Evolutionary conservation across 1,140 invertebrate genomes (phyloP), one percentile per base, ranked within the genome.

Genomic region (Conus betulinus): DNA sequence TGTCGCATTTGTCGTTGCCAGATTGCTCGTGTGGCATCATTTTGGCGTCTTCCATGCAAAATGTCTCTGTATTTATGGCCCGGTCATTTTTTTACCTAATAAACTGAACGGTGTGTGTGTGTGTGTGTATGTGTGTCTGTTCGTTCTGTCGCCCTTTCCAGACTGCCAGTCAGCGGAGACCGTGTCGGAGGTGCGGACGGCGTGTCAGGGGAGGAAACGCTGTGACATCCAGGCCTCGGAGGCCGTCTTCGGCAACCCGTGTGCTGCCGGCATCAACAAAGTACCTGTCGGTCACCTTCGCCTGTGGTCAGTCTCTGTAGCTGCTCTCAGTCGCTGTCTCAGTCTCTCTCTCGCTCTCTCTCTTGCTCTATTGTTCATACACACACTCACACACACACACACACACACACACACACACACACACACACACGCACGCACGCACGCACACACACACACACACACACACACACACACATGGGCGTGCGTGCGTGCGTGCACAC

Each of bases 231-330:
- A 97, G 15, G 98, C 98, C 1, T 97, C 98, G 94, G 96, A 97
- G 79, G 97, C 97, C 85, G 98, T 97, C 87, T 99, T 98, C 94
- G 98, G 97, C 51, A 97, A 97, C 91, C 98, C 98, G 0, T 99
- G 98, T 94, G 96, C 97, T 85, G 96, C 97, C 0, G 97, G 97
- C 85, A 98, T 98, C 90, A 96, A 97, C 88, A 98, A 98, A 98
- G 95, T 99, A 99, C 95, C 96, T 99, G 90, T 98, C 98, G 96
- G 97, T 98, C 89, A 97, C 98, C 90, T 98, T 98, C 95, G 98
- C 98, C 53, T 99, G 98, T 95, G 98, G 98, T 99, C 96, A 97
- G 97, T 97, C 79, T 6, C 67, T 27, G 8, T 55, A 2, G 7
- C 71, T 74, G 71, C 57, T 60, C 57, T 15, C 57, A 2, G 15